Percentiles rank a stretch among this genome's conserved stretches.
phyloP scores from a whole-genome alignment of 2,113 vertebrate species.

The Gavia stellata region DNA sequence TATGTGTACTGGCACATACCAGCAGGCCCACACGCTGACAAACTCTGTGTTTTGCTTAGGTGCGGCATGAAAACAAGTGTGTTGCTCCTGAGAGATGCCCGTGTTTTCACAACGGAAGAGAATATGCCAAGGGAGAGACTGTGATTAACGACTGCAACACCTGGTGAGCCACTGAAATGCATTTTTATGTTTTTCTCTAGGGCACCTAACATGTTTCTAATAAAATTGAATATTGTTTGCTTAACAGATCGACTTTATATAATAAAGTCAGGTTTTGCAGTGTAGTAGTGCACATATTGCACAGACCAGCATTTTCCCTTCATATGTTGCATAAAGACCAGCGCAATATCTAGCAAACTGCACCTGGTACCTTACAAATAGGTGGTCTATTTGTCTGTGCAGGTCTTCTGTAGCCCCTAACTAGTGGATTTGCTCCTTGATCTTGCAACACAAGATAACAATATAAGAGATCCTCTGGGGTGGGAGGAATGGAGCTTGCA shows the following conservation, averaged over 20 bases:
- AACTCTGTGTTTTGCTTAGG: slow-evolving; percentile 67
- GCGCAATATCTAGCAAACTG: background rate
- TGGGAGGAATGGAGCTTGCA: background rate
- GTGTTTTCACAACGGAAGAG: slow-evolving; percentile 88
- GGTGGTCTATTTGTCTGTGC: background rate
- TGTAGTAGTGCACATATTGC: fast-evolving
- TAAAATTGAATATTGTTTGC: background rate
- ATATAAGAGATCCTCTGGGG: background rate
- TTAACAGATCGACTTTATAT: background rate
- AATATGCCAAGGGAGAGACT: slow-evolving; percentile 78
- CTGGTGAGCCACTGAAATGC: slow-evolving; percentile 77
- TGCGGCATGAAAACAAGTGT: slow-evolving; percentile 82
- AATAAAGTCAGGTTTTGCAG: background rate
- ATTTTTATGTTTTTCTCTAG: background rate
- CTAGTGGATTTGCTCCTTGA: background rate
- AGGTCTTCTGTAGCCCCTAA: background rate
- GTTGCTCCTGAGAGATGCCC: slow-evolving; percentile 85
- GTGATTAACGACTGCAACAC: slow-evolving; percentile 88
- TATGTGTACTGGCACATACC: background rate
- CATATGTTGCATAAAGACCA: background rate
- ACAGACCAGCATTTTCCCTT: background rate
- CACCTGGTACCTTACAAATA: background rate
- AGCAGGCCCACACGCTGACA: background rate
- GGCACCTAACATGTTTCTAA: background rate
- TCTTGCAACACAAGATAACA: background rate